Conservation (phyloP, 1,140 invertebrate species). For the Bombus ignitus region DNA sequence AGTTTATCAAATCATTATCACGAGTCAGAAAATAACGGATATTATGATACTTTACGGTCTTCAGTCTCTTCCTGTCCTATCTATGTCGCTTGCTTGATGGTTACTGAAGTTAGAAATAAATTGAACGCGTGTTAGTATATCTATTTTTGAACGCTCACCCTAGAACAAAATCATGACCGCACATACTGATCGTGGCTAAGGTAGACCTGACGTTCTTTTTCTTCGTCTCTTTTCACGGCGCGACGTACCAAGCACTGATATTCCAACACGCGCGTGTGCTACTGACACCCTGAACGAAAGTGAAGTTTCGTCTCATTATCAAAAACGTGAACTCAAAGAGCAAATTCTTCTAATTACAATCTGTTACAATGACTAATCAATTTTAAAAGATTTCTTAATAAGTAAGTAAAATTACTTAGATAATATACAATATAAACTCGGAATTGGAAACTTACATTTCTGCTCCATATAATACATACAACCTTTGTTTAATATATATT, state of each 20-base stretch:
- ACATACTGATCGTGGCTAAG: slow-evolving; percentile 57
- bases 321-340: background rate
- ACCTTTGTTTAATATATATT: background rate
- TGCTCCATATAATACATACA: background rate
- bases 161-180: slow-evolving; percentile 57
- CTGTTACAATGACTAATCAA: background rate
- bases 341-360: background rate
- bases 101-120: slow-evolving; percentile 54
- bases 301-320: background rate
- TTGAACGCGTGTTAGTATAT: slow-evolving; percentile 30
- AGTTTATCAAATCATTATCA: background rate
- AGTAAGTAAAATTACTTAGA: slow-evolving; percentile 3
- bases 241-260: background rate
- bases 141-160: slow-evolving; percentile 59
- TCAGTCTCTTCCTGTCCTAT: background rate
- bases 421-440: background rate
- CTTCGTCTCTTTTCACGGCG: background rate
- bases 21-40: background rate
- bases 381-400: background rate
- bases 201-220: slow-evolving; percentile 17
- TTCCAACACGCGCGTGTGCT: background rate
- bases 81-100: background rate
- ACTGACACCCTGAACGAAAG: background rate
- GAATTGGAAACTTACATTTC: background rate
- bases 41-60: background rate